These are phyloP conservation scores for Monodelphis domestica DNA, from an alignment of 2,797 vertebrate species.

Conservation along the genomic window DNA sequence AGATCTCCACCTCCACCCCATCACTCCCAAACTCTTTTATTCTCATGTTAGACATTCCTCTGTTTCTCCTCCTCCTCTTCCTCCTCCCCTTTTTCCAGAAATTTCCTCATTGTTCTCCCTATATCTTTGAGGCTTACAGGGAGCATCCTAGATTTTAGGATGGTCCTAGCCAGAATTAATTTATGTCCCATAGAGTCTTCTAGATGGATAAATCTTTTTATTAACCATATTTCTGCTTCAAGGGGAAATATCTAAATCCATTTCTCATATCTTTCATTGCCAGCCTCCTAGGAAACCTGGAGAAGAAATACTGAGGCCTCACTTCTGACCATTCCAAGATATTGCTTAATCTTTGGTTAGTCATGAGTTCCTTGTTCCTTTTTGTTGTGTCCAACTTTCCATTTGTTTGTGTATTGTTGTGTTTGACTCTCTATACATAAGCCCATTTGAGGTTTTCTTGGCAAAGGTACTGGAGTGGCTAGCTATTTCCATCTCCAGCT, in stretches of 20 bases:
- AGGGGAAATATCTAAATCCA: neutral
- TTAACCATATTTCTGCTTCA: neutral
- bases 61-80: neutral
- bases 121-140: neutral
- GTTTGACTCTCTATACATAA: no score
- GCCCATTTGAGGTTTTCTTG: no score
- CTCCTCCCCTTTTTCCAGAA: no score
- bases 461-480: no score
- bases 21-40: neutral
- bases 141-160: neutral
- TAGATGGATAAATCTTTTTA: neutral
- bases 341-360: neutral
- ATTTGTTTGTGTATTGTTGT: no score
- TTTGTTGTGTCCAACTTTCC: no score
- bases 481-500: no score
- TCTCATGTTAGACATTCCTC: neutral
- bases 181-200: neutral
- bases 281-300: neutral
- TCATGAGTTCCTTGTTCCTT: no score
- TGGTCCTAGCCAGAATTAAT: neutral
- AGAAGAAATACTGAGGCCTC: neutral
- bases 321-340: neutral
- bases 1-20: neutral
- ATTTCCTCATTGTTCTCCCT: neutral
- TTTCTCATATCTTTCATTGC: neutral